These are phyloP conservation scores for Cataglyphis rosenhaueri DNA, from an alignment of 2,888 invertebrate genomes.

Conservation along the genomic window DNA sequence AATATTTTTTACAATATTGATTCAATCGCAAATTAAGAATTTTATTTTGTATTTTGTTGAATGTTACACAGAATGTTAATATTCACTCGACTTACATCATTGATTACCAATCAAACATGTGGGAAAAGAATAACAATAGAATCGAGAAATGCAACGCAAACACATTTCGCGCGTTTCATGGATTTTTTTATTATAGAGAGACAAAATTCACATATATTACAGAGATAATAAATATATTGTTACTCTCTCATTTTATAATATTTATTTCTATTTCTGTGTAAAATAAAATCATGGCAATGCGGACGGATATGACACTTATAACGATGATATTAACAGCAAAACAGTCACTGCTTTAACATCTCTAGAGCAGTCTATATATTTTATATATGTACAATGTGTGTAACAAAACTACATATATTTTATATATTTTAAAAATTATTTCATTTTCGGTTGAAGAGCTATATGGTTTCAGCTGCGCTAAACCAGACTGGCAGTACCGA, in stretches of 20 bases:
- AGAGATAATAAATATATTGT: constrained; percentile 34
- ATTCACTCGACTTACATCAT: no score
- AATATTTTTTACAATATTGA: no score
- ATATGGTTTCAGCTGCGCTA: constrained; percentile 76
- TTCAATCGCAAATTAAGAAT: no score
- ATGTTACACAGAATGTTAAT: no score
- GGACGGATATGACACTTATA: constrained; percentile 40
- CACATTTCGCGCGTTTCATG: no score
- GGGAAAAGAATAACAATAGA: no score
- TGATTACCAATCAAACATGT: no score
- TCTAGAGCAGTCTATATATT: constrained; percentile 2
- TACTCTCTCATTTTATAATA: neutral
- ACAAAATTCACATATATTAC: constrained; percentile 51
- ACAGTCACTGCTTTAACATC: constrained; percentile 2
- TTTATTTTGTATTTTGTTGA: no score
- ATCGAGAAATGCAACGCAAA: no score
- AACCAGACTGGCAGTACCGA: constrained; percentile 90
- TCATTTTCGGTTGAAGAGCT: neutral
- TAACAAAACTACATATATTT: neutral
- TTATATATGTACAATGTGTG: constrained; percentile 19
- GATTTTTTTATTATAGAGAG: no score
- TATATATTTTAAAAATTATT: neutral
- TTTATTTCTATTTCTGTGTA: constrained; percentile 18
- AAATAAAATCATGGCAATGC: constrained; percentile 41
- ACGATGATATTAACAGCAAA: constrained; percentile 16